These are phyloP conservation scores for Urocyon cinereoargenteus DNA, from an alignment of 2,797 vertebrate genomes.

Conservation along the genomic window DNA sequence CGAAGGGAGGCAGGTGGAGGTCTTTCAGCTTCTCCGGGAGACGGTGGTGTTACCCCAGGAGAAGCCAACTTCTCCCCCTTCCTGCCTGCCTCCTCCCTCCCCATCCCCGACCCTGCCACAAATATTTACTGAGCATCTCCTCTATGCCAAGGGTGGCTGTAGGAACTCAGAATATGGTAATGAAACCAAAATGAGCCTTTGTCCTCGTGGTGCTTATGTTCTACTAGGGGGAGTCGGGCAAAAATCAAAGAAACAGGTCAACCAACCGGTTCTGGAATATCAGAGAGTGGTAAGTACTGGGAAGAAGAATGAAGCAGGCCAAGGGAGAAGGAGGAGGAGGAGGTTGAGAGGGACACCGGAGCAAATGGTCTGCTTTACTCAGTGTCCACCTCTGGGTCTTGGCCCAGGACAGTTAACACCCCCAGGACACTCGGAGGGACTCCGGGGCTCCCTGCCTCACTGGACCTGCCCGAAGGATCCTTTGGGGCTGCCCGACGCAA, in stretches of 20 bases:
- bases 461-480: neutral
- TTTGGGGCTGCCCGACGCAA: neutral
- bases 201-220: fast-evolving
- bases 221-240: neutral
- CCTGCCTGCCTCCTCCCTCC: no score
- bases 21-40: neutral
- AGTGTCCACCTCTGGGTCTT: neutral
- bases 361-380: fast-evolving
- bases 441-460: neutral
- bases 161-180: neutral
- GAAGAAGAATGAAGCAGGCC: no score
- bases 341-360: no score
- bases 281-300: no score
- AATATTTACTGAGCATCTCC: neutral
- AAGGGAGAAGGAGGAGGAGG: neutral
- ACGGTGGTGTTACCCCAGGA: neutral
- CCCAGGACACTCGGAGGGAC: neutral
- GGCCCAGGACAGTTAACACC: no score
- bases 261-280: no score
- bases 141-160: fast-evolving
- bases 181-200: neutral
- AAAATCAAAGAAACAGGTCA: neutral
- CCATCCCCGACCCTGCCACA: fast-evolving
- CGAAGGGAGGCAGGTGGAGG: fast-evolving
- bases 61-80: neutral